phyloP scores from a whole-genome alignment of 2,113 vertebrate genomes.

The Amia ocellicauda region DNA sequence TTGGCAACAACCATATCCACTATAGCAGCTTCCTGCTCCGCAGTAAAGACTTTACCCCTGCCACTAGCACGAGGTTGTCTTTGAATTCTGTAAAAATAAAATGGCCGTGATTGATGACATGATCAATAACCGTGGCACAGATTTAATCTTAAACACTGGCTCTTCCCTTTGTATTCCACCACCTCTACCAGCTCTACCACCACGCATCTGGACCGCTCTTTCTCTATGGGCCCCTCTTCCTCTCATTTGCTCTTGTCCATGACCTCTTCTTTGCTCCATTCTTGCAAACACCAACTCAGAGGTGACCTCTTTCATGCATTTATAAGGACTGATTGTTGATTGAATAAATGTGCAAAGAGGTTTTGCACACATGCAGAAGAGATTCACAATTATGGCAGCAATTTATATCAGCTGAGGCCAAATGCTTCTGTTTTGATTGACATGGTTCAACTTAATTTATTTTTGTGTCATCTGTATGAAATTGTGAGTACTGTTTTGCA shows the following conservation, averaged over 20 bases:
- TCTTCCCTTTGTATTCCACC: background rate
- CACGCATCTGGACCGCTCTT: constrained; percentile 4
- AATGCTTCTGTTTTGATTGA: constrained; percentile 8
- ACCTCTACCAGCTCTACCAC: background rate
- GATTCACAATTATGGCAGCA: constrained; percentile 4
- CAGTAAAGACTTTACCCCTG: too few relatives aligned
- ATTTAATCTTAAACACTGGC: constrained; percentile 10
- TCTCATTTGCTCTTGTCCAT: constrained; percentile 14
- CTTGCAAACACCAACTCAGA: too few relatives aligned
- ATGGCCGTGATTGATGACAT: constrained; percentile 19
- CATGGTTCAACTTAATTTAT: background rate
- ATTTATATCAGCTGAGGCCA: constrained; percentile 4
- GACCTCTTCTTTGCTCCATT: constrained; percentile 14
- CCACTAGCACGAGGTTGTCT: constrained; percentile 25
- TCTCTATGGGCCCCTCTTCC: background rate
- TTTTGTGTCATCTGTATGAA: background rate
- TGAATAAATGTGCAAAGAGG: too few relatives aligned
- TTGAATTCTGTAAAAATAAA: constrained; percentile 21
- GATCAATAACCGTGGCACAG: constrained; percentile 18
- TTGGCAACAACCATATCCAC: too few relatives aligned
- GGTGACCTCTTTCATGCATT: constrained; percentile 16
- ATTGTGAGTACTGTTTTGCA: background rate
- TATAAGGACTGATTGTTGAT: constrained; percentile 20
- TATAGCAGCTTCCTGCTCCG: too few relatives aligned
- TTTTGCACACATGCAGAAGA: too few relatives aligned